A percentile compares a stretch with the other conserved stretches of the same genome.
phyloP scores from a whole-genome alignment of 23 tunicate genomes.

The Oikopleura dioica region DNA sequence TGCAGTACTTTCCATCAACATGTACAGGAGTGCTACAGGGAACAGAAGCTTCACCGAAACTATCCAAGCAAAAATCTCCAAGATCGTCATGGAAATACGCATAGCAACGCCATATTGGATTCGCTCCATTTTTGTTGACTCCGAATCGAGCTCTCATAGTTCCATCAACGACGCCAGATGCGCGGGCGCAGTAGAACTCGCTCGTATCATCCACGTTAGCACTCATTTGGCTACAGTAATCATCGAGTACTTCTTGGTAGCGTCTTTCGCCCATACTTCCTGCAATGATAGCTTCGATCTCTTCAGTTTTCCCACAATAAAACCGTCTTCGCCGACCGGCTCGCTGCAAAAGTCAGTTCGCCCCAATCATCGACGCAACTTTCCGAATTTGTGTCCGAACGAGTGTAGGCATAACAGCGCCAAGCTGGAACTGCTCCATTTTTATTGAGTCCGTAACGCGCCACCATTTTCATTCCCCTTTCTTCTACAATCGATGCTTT shows the following conservation, averaged over 20 bases:
- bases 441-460: not conserved
- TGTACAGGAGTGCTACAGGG: too few species aligned
- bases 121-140: not conserved
- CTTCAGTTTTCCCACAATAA: not conserved
- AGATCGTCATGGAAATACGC: not conserved
- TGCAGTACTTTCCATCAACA: too few species aligned
- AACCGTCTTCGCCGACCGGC: too few species aligned
- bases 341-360: too few species aligned
- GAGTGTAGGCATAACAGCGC: constrained; percentile 2
- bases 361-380: too few species aligned
- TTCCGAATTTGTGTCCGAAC: too few species aligned
- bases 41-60: too few species aligned
- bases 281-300: not conserved
- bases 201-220: not conserved
- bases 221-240: not conserved
- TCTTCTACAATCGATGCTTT: too few species aligned
- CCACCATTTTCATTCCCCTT: not conserved
- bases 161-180: not conserved
- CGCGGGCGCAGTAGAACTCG: not conserved
- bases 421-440: not conserved
- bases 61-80: too few species aligned
- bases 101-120: not conserved
- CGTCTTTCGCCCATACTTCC: too few species aligned
- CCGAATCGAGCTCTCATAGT: not conserved
- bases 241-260: not conserved